Base-by-base conservation (phyloP, 2,888 invertebrate genomes). In the Masnerella sp. region DNA sequence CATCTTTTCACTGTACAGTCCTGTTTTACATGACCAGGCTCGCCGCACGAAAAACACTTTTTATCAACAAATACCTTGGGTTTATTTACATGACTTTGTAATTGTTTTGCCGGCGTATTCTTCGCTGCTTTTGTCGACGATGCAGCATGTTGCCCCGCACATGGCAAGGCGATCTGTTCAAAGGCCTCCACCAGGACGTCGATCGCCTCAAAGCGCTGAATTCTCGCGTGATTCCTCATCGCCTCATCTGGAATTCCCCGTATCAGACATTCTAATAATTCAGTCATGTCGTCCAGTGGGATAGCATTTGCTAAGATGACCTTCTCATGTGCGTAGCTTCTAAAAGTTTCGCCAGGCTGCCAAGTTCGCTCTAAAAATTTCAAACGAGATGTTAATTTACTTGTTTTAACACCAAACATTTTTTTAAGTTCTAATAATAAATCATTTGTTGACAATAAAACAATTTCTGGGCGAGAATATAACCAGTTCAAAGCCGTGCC, bases 291-390 rank as follows among this genome's bases (percentile, higher is more conserved):
- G 5, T 22, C 22, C 12, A 42, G 20, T 1, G 42, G 42, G 5
- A 42, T 15, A 2, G 22, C 20, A 12, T 42, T 47, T 15, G 5
- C 42, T 0, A 69, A 8, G 9, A 64, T 64, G 7, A 38, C 47
- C 28, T 47, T 47, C 12, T 47, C 45, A 14, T 47, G 9, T 2
- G 45, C 45, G n/a, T 47, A 47, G 1, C 12, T 5, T 2, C 28
- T 8, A 25, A 47, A 47, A 9, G 45, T 9, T 9, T 28, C 45
- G 9, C 28, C n/a, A 12, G 15, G 5, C 9, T 28, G 4, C 45
- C 45, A 47, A 3, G 9, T 9, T 15, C 45, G 12, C 5, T 47
- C 15, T 28, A 28, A 5, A 28, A 47, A 28, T 28, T 47, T 47
- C 14, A 25, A 14, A 1, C 45, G 45, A 1, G 15, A 1, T 5